A percentile compares a stretch with the other conserved stretches of the same genome.
These are phyloP conservation scores for Cryptomyrus ogoouensis DNA, from an alignment of 2,113 vertebrate species.

Conservation along the genomic window DNA sequence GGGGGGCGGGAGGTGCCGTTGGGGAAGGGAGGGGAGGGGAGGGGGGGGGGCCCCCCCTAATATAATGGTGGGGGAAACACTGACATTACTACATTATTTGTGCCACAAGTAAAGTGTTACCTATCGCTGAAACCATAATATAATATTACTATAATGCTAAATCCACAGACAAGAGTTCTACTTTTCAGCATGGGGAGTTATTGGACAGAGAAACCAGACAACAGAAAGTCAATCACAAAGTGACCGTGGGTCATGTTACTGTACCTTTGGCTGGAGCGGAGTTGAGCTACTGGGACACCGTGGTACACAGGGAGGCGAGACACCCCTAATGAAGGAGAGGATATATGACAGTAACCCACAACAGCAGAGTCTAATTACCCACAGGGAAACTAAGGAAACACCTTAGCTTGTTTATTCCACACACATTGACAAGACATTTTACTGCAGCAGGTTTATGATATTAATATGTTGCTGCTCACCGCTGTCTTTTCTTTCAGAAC, in stretches of 20 bases:
- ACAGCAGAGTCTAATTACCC: not conserved
- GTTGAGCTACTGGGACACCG: not conserved
- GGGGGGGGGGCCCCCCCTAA: no score
- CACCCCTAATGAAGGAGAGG: not conserved
- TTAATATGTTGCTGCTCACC: not conserved
- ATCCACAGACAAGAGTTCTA: not conserved
- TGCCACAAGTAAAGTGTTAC: not conserved
- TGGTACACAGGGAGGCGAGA: not conserved
- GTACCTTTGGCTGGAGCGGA: not conserved
- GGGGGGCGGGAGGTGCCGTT: no score
- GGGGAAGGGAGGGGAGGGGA: no score
- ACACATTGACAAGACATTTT: not conserved
- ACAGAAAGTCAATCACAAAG: not conserved
- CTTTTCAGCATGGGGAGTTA: not conserved
- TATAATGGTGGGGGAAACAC: no score
- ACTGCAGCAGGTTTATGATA: not conserved
- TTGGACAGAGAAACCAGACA: not conserved
- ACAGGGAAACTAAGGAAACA: not conserved
- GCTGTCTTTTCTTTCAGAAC: not conserved
- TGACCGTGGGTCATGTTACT: not conserved
- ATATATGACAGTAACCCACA: not conserved
- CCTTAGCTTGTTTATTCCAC: not conserved
- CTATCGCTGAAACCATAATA: not conserved
- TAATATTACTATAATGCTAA: not conserved
- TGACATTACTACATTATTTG: not conserved